These are phyloP conservation scores for Dicaeum eximium DNA, from an alignment of 2,113 vertebrate genomes.

Conservation along the genomic window DNA sequence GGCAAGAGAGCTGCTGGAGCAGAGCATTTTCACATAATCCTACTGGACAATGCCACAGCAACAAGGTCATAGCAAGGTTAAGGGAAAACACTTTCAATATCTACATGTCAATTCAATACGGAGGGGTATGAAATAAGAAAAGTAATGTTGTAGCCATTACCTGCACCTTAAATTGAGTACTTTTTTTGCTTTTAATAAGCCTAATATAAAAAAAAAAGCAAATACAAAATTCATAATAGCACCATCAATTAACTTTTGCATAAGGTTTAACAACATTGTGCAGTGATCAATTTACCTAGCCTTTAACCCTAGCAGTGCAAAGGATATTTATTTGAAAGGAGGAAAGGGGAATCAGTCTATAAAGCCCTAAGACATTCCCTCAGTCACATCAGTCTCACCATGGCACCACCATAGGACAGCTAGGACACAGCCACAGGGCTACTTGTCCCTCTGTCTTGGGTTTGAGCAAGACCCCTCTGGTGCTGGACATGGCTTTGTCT, in stretches of 20 bases:
- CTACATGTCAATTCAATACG: neutral
- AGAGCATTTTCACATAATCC: neutral
- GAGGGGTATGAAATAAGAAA: neutral
- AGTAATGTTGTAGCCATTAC: neutral
- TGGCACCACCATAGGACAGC: neutral
- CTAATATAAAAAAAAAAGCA: neutral
- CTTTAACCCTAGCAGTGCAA: neutral
- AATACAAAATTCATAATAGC: fast-evolving
- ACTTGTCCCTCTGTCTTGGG: neutral
- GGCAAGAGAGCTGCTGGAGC: neutral
- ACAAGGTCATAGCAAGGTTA: neutral
- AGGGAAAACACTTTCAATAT: neutral
- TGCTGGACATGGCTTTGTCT: neutral
- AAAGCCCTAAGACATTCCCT: neutral
- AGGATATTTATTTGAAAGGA: neutral
- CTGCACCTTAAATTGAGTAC: neutral
- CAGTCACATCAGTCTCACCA: neutral
- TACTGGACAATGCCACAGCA: neutral
- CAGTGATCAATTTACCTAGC: neutral
- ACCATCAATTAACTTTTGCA: neutral
- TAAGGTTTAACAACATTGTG: neutral
- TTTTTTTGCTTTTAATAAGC: neutral
- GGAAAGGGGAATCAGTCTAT: neutral
- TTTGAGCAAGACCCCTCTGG: neutral
- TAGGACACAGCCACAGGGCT: neutral